Base-by-base conservation (phyloP, 92 coral and sea anemone species). In the Pocillopora grandis region DNA sequence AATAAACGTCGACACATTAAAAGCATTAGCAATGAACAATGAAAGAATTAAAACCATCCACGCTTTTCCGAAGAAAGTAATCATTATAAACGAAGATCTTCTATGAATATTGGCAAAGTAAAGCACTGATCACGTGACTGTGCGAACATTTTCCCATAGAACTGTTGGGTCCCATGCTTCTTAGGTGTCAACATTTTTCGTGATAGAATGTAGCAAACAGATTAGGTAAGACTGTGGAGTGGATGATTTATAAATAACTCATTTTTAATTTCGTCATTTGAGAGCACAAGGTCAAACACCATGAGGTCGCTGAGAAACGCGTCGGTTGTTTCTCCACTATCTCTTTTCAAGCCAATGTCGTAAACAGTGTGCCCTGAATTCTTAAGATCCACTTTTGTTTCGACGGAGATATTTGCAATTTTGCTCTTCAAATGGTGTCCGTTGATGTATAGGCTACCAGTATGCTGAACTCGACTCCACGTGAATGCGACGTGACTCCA, bases 321-420 rank as follows among this genome's bases (percentile, higher is more conserved):
- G 17, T 60, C 20, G 2, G 15, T 35, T 2, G 71, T 77, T 2
- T 36, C 0, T 12, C 81, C 58, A 14, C 2, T 10, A 17, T 15
- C 81, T 33, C 81, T 77, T 15, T 31, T 77, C 70, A 77, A 58
- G 67, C 81, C 81, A 20, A 77, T 60, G 71, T 77, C 81, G 71
- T 61, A 77, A 3, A 77, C 71, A 0, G 70, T 14, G 37, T 77
- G 81, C 15, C 63, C 64, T 18, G 78, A 74, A 21, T 74, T 74
- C 18, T 10, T 74, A 3, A 74, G 37, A 62, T 74, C 78, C 78
- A 55, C 37, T 20, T 12, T n/a, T 21, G 63, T 18, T 1, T 74
- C 42, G 12, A 10, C 15, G 33, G 23, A 20, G 37, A 20, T 66
- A 31, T 66, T 20, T 3, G 62, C 78, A 2, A 12, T 2, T 21